Evolutionary conservation across 1,140 invertebrate species (phyloP), one percentile per base, ranked within the genome.

Genomic region (Elymnias hypermnestra): DNA sequence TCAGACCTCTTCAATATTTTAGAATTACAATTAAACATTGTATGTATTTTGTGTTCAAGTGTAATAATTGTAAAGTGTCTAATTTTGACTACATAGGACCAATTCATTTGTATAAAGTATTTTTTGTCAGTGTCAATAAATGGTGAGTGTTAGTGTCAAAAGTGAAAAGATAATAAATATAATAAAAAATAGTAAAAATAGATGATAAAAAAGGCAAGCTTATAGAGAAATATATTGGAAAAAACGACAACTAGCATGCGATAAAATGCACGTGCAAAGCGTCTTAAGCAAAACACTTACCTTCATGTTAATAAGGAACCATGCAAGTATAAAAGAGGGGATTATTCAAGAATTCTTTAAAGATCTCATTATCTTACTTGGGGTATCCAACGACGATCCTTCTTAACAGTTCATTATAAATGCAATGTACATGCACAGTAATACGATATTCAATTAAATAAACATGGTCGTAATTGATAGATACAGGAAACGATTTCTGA

Each of bases 351-450:
- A 65, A 57, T 47, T 67, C n/a, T 53, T 58, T 54, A 65, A 70
- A 72, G 63, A 64, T 65, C 48, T 63, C 61, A 64, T 53, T 68
- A 59, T 72, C 76, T 83, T 77, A 83, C 79, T 79, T 77, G 75
- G 60, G n/a, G 56, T 70, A 58, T 84, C 77, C 81, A 81, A 79
- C 81, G 81, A 84, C 81, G 81, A 82, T 84, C 79, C 74, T 76
- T 67, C 53, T 62, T 81, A 70, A 77, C 68, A 78, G 67, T 61
- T 55, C 51, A 52, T 53, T 57, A 48, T 58, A 12, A 55, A 66
- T 60, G 58, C 63, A 61, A 50, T 45, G 49, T 54, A 64, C 73
- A 83, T 77, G 75, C 71, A 78, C 36, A 42, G 17, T 41, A 39
- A 25, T 60, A 44, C 29, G 52, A 55, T 57, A 35, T 39, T 35